Evolutionary conservation across 2,797 vertebrate species (phyloP).

Genomic region (Pangasius sanitwongsei): DNA sequence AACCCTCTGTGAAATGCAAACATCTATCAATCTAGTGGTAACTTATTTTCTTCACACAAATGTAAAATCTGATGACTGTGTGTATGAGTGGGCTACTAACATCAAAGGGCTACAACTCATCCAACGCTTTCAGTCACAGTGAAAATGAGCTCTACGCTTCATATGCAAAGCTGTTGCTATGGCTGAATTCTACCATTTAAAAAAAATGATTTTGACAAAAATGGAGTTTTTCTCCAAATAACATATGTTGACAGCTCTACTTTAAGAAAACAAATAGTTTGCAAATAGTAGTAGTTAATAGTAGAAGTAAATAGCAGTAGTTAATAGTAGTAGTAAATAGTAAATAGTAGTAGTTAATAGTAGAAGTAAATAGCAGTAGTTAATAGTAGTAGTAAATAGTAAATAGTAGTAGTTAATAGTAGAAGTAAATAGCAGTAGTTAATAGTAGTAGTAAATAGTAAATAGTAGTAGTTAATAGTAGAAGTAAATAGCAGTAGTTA

Average conservation of each 20-base stretch:
- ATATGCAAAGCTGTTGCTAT: not conserved
- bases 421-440: too few relatives aligned
- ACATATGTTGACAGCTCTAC: not conserved
- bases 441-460: too few relatives aligned
- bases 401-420: too few relatives aligned
- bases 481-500: too few relatives aligned
- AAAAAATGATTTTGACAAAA: not conserved
- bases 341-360: too few relatives aligned
- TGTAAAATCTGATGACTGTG: not conserved
- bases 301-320: too few relatives aligned
- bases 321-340: too few relatives aligned
- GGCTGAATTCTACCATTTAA: not conserved
- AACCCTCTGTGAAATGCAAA: conserved; percentile 81
- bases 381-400: too few relatives aligned
- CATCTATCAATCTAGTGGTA: not conserved
- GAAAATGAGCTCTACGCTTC: not conserved
- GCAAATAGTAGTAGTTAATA: too few relatives aligned
- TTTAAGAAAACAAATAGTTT: not conserved
- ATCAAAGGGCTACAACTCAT: not conserved
- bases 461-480: too few relatives aligned
- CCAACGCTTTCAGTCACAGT: not conserved
- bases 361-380: too few relatives aligned
- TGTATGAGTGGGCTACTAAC: not conserved
- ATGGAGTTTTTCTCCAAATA: not conserved
- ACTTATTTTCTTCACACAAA: not conserved